Percentiles rank a stretch among this genome's conserved stretches.
Conservation (phyloP, 2,113 vertebrate species). For the Chrysemys picta region DNA sequence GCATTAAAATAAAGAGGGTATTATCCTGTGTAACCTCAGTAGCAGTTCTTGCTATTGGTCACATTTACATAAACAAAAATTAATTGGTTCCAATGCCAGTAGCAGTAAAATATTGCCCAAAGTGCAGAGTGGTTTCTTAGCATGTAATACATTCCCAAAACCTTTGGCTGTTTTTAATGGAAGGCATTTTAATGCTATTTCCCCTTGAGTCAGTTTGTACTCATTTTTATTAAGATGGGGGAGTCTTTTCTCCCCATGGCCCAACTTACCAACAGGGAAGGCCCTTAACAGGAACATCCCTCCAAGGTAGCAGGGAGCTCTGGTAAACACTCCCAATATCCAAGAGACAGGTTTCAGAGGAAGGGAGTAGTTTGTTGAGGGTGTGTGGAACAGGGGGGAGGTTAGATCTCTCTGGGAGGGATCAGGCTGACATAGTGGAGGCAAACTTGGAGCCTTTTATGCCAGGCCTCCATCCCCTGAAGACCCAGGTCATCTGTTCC, state of each 20-base stretch:
- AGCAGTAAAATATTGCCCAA: neutral
- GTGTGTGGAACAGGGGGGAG: neutral
- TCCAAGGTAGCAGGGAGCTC: neutral
- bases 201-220: neutral
- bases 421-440: neutral
- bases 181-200: neutral
- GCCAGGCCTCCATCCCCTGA: neutral
- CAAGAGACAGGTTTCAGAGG: neutral
- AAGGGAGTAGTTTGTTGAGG: neutral
- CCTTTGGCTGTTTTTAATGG: neutral
- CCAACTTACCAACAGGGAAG: neutral
- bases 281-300: neutral
- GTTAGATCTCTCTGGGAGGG: neutral
- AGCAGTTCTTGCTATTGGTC: neutral
- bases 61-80: neutral
- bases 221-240: neutral
- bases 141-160: neutral
- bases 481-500: neutral
- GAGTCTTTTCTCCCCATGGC: neutral
- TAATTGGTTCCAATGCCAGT: neutral
- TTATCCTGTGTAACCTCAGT: neutral
- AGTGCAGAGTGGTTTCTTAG: neutral
- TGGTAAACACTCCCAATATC: too few relatives aligned
- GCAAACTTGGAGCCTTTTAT: neutral
- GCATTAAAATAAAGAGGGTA: neutral